Conservation (phyloP, 2,888 invertebrate genomes). For the Artemia sinica region DNA sequence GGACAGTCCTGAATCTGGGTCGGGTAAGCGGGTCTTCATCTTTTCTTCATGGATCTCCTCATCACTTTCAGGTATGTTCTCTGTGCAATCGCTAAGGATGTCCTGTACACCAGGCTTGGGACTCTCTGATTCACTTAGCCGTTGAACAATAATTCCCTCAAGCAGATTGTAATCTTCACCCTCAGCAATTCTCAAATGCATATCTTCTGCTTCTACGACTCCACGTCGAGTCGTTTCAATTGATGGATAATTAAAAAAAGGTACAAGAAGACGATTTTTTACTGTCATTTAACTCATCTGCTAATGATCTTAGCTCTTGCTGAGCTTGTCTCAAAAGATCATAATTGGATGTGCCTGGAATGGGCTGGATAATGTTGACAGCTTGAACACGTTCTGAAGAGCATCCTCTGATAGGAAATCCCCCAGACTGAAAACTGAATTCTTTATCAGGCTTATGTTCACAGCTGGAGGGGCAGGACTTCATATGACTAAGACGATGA, state of each 20-base stretch:
- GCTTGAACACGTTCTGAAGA: background rate
- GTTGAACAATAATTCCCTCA: slow-evolving; percentile 7
- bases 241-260: background rate
- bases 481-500: background rate
- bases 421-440: background rate
- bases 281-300: background rate
- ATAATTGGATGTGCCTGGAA: background rate
- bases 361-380: background rate
- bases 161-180: slow-evolving; percentile 6
- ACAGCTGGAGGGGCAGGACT: background rate
- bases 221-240: background rate
- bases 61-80: background rate
- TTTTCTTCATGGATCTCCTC: background rate
- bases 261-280: background rate
- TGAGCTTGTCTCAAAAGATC: background rate
- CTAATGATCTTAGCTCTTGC: background rate
- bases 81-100: background rate
- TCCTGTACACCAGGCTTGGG: too few species aligned
- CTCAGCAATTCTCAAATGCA: background rate
- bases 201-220: background rate
- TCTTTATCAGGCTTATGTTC: background rate
- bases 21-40: background rate
- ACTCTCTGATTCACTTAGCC: background rate
- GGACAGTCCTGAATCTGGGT: background rate
- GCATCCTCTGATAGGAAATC: background rate